phyloP scores from a whole-genome alignment of 1,140 invertebrate genomes.

The Brachionus rotundiformis region DNA sequence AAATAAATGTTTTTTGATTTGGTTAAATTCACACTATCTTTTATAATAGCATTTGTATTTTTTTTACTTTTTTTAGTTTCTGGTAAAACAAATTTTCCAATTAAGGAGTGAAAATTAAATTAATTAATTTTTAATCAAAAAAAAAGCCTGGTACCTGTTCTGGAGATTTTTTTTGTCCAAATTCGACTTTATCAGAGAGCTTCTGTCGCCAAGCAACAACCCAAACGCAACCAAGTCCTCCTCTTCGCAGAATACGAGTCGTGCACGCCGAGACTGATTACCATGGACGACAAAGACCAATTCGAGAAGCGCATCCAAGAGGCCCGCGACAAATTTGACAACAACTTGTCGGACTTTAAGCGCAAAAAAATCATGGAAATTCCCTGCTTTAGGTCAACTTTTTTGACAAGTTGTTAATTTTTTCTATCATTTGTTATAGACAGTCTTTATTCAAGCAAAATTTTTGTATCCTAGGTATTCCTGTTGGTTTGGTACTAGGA shows the following conservation, averaged over 20 bases:
- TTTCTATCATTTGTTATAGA: background rate
- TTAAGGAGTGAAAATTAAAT: background rate
- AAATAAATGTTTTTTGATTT: slow-evolving; percentile 52
- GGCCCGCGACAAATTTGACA: slow-evolving; percentile 21
- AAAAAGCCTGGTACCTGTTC: slow-evolving; percentile 45
- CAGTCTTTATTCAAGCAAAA: background rate
- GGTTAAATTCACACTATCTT: slow-evolving; percentile 35
- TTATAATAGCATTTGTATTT: slow-evolving; percentile 37
- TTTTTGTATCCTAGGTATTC: slow-evolving; percentile 30
- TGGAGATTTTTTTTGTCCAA: slow-evolving; percentile 47
- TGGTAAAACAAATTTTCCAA: slow-evolving; percentile 9
- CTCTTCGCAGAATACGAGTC: background rate
- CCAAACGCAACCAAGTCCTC: background rate
- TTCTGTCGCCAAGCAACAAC: slow-evolving; percentile 15
- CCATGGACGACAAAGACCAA: background rate
- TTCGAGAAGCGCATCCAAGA: background rate
- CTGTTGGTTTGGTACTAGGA: background rate
- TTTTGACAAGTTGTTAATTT: slow-evolving; percentile 21
- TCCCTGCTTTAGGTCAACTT: slow-evolving; percentile 50
- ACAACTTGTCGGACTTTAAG: slow-evolving; percentile 38
- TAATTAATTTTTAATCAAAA: background rate
- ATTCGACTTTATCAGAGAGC: slow-evolving; percentile 47
- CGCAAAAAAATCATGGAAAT: slow-evolving; percentile 21
- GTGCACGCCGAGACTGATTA: background rate
- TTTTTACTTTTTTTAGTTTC: slow-evolving; percentile 46